Conservation (phyloP, 2,888 invertebrate genomes). For the Cacoxenus indagator region DNA sequence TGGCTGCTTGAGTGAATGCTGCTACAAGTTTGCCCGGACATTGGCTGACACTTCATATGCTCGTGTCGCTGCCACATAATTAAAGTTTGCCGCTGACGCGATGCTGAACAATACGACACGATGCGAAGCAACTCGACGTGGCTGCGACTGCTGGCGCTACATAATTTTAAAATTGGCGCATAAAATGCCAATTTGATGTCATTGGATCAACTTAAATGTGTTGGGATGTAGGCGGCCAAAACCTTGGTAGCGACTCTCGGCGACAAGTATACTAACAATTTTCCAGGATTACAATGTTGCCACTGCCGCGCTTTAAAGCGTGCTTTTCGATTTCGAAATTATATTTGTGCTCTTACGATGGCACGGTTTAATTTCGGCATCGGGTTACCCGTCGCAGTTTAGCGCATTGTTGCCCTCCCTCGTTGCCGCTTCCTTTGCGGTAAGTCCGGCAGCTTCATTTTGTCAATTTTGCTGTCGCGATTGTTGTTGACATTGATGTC, state of each 20-base stretch:
- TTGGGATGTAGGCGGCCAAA: constrained; percentile 14
- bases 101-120: neutral
- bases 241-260: neutral
- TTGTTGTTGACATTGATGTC: constrained; percentile 54
- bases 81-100: neutral
- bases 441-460: constrained; percentile 48
- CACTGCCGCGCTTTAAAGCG: neutral
- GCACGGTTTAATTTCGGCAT: constrained; percentile 54
- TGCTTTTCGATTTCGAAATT: neutral
- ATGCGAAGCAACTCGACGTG: neutral
- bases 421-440: constrained; percentile 28
- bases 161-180: constrained; percentile 60
- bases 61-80: neutral
- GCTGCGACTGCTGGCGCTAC: constrained; percentile 22
- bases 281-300: neutral
- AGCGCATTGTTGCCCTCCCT: too few relatives aligned
- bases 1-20: neutral
- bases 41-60: neutral
- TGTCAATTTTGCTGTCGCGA: constrained; percentile 35
- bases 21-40: neutral
- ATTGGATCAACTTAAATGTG: constrained; percentile 64
- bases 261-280: neutral
- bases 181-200: constrained; percentile 64
- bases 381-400: constrained; percentile 47
- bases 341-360: neutral